These are phyloP conservation scores for Hipparchia sbordonii DNA, from an alignment of 2,888 invertebrate species.

Conservation along the genomic window DNA sequence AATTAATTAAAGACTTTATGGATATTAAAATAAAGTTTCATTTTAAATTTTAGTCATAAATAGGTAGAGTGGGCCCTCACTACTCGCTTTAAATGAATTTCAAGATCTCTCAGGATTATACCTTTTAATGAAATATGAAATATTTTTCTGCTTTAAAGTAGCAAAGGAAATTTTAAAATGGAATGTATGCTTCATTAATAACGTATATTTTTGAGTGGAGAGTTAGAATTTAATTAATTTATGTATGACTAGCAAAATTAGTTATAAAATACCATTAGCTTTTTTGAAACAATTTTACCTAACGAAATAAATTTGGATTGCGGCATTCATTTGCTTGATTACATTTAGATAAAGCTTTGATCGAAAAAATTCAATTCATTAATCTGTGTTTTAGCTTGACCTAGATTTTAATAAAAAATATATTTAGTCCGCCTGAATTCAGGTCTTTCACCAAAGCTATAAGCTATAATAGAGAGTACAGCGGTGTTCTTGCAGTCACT, in stretches of 20 bases:
- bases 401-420: neutral
- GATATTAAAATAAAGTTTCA: neutral
- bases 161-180: slow-evolving; percentile 20
- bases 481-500: too few species aligned
- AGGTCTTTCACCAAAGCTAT: neutral
- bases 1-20: neutral
- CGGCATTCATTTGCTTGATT: neutral
- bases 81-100: slow-evolving; percentile 33
- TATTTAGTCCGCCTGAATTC: neutral
- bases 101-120: slow-evolving; percentile 32
- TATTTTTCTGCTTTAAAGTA: slow-evolving; percentile 22
- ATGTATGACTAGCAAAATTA: slow-evolving; percentile 9
- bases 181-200: slow-evolving; percentile 18
- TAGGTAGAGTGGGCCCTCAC: slow-evolving; percentile 11
- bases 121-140: slow-evolving; percentile 29
- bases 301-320: neutral
- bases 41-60: neutral
- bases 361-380: neutral
- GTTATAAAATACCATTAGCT: neutral
- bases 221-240: slow-evolving; percentile 15
- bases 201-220: slow-evolving; percentile 3
- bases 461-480: too few species aligned
- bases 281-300: neutral
- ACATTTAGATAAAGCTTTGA: neutral
- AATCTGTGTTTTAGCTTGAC: neutral